Evolutionary conservation across 2,113 vertebrate species (phyloP).

Genomic region (Ascaphus truei): DNA sequence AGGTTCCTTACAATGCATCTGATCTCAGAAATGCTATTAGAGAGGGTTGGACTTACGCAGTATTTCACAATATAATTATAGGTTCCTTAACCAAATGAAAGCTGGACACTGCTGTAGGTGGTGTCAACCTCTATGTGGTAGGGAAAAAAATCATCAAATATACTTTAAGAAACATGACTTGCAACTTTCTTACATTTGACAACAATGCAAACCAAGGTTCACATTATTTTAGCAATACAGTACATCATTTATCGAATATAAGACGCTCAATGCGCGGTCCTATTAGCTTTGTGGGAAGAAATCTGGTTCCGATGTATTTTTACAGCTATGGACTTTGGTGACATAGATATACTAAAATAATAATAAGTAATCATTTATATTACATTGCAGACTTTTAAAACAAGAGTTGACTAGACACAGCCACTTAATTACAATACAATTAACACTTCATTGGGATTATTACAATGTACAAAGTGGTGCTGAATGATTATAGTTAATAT

Average conservation of each 20-base stretch:
- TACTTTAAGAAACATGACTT: constrained; percentile 7
- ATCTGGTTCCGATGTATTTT: neutral
- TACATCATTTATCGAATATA: neutral
- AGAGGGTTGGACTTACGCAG: too few species aligned
- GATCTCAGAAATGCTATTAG: too few species aligned
- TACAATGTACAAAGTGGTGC: constrained; percentile 15
- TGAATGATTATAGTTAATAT: constrained; percentile 10
- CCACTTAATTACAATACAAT: constrained; percentile 28
- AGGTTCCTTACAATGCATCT: too few species aligned
- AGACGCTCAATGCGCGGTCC: constrained; percentile 3
- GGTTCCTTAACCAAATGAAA: too few species aligned
- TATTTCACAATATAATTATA: too few species aligned
- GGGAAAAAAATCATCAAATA: neutral
- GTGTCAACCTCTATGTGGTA: neutral
- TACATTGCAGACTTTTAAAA: constrained; percentile 28
- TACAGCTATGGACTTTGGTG: constrained; percentile 23
- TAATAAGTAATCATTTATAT: constrained; percentile 24
- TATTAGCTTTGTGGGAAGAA: constrained; percentile 32
- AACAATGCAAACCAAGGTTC: constrained; percentile 13
- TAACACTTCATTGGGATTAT: constrained; percentile 19
- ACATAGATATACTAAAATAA: too few species aligned
- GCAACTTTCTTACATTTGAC: constrained; percentile 3
- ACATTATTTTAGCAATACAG: too few species aligned
- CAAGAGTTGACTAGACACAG: constrained; percentile 27
- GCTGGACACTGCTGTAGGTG: too few species aligned